These are phyloP conservation scores for Enteromius argenteus DNA, from an alignment of 2,797 vertebrate genomes.

Conservation along the genomic window DNA sequence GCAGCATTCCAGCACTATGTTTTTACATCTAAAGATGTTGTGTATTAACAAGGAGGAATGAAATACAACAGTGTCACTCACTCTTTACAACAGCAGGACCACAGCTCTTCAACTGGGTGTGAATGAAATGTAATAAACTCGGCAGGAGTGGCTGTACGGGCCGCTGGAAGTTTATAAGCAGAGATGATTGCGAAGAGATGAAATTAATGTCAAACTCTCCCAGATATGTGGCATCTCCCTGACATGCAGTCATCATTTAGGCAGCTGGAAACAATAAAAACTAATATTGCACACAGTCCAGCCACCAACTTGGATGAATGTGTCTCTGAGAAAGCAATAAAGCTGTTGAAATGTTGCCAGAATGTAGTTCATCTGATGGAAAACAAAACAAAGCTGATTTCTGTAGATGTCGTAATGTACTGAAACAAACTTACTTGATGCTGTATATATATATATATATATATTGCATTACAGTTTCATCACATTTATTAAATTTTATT, in stretches of 20 bases:
- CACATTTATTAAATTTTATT: not conserved
- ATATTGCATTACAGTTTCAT: not conserved
- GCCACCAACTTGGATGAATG: constrained; percentile 53
- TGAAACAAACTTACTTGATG: constrained; percentile 9
- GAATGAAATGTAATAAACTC: constrained; percentile 46
- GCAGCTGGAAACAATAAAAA: constrained; percentile 66
- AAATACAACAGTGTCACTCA: constrained; percentile 42
- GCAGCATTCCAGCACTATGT: constrained; percentile 20
- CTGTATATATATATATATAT: not conserved
- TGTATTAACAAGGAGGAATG: constrained; percentile 37
- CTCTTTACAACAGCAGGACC: constrained; percentile 33
- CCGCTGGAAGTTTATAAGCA: constrained; percentile 52
- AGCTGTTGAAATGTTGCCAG: constrained; percentile 51
- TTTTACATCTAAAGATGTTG: constrained; percentile 35
- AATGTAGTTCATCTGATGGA: constrained; percentile 50
- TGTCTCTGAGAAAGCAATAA: constrained; percentile 57
- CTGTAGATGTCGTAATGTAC: constrained; percentile 24
- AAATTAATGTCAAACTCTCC: constrained; percentile 60
- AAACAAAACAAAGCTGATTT: constrained; percentile 51
- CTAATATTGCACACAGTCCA: constrained; percentile 57
- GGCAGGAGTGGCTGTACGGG: constrained; percentile 24
- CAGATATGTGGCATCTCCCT: constrained; percentile 59
- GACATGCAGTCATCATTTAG: constrained; percentile 61
- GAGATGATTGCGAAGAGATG: constrained; percentile 53
- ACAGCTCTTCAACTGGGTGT: constrained; percentile 37